A percentile compares a stretch with the other conserved stretches of the same genome.
Conservation (phyloP, 2,113 vertebrate genomes). For the Perca flavescens region DNA sequence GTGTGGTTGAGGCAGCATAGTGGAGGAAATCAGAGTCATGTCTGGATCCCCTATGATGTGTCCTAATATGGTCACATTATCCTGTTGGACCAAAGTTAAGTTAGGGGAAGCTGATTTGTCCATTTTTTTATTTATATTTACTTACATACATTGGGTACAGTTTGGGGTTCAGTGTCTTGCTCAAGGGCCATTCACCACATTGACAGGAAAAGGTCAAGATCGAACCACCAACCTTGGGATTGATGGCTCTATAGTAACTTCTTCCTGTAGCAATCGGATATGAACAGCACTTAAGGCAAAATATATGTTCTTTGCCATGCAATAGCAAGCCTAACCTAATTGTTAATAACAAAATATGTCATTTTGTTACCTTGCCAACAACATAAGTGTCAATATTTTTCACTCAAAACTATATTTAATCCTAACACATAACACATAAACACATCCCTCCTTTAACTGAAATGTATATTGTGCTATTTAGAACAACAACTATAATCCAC, state of each 20-base stretch:
- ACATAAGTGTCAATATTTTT: background rate
- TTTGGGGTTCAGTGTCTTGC: background rate
- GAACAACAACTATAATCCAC: background rate
- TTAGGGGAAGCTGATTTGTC: background rate
- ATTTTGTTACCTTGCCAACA: background rate
- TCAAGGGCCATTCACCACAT: no score
- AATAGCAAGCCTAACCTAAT: background rate
- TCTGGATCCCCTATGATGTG: slow-evolving; percentile 30
- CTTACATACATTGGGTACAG: background rate
- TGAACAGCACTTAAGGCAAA: background rate
- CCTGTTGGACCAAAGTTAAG: background rate
- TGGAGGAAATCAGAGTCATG: slow-evolving; percentile 53
- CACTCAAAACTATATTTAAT: background rate
- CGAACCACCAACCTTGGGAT: background rate
- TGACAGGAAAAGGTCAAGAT: background rate
- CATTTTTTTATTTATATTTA: background rate
- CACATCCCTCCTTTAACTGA: background rate
- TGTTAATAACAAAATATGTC: background rate
- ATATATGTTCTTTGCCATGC: background rate
- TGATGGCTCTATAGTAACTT: background rate
- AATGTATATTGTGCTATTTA: background rate
- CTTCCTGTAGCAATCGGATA: background rate
- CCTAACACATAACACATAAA: background rate
- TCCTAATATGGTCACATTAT: slow-evolving; percentile 1
- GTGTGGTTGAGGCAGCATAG: slow-evolving; percentile 4